These are phyloP conservation scores for Harpegnathos saltator DNA, from an alignment of 1,140 invertebrate genomes.

Conservation along the genomic window DNA sequence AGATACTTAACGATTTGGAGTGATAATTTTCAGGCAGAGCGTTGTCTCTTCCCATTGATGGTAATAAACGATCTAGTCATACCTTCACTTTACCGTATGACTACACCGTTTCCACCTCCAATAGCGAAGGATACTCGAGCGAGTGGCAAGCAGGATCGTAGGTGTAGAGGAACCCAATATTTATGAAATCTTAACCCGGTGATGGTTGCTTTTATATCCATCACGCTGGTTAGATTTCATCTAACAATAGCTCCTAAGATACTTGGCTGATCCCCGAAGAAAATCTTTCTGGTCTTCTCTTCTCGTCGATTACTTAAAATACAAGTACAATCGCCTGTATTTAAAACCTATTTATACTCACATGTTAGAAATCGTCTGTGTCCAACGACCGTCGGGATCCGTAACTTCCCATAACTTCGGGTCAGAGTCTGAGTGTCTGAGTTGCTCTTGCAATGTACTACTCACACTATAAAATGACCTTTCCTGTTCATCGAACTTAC, in stretches of 20 bases:
- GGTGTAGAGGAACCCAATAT: conserved; percentile 62
- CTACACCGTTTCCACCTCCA: conserved; percentile 80
- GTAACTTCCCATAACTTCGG: no score
- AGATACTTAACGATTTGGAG: conserved; percentile 34
- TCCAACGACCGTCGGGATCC: no score
- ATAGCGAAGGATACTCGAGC: conserved; percentile 57
- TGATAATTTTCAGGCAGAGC: not conserved
- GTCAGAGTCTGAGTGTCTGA: no score
- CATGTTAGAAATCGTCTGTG: no score
- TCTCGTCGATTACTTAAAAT: no score
- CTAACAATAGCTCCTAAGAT: conserved; percentile 68
- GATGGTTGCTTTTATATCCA: conserved; percentile 67
- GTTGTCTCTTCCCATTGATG: conserved; percentile 64
- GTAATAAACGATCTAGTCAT: conserved; percentile 87
- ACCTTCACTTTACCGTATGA: conserved; percentile 76
- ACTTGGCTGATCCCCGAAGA: not conserved
- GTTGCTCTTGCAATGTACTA: no score
- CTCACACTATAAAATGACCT: no score
- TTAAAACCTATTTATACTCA: no score
- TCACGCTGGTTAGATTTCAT: conserved; percentile 78
- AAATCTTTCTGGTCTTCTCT: no score
- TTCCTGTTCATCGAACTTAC: no score
- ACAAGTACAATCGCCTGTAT: no score
- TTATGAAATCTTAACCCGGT: conserved; percentile 83
- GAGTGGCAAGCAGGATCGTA: not conserved